Evolutionary conservation across 2,888 invertebrate genomes (phyloP), one percentile per base, ranked within the genome.

Genomic region (Drosophila kanekoi): DNA sequence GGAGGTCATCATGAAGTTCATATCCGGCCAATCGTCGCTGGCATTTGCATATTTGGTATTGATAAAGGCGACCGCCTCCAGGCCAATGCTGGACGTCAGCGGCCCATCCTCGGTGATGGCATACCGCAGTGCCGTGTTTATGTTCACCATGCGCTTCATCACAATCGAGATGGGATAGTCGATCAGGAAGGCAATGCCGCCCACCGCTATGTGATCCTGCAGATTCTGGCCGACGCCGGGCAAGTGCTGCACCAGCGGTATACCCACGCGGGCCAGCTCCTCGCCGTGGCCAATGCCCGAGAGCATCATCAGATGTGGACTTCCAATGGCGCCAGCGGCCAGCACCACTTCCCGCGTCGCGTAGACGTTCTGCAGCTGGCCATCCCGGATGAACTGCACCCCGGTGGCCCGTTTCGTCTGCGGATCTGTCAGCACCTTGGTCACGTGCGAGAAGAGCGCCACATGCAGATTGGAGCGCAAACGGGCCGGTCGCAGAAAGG

Each of bases 291-390:
- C 98, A 3, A 99, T 93, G 0, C 99, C 99, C 33, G 95, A 95
- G 3, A 99, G 93, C 96, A 99, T 96, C 61, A 99, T 93, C 10
- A 99, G 91, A 85, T 99, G 99, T 0, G 99, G 98, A 0, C 96
- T 95, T 76, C 96, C 98, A 67, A 99, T 95, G 0, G 99, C 96
- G 0, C 99, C 99, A 0, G 96, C 97, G 1, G 92, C 71, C 1
- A 92, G 65, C 28, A 92, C 90, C 0, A 92, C 92, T 69, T 92
- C 92, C 0, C 92, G 73, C 32, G 90, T 92, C 0, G 92, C 92
- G 59, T 91, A 92, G 1, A 90, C 92, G 35, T 87, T 89, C 61
- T 91, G 94, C 16, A 93, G 93, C 8, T 91, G 91, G 0, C 95
- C 96, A 43, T 93, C 92, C 72, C 96, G 94, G 33, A 96, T 93